Percentiles rank a stretch among this genome's conserved stretches.
Evolutionary conservation across 2,113 vertebrate species (phyloP).

Genomic region (Genyomyrus donnyi): DNA sequence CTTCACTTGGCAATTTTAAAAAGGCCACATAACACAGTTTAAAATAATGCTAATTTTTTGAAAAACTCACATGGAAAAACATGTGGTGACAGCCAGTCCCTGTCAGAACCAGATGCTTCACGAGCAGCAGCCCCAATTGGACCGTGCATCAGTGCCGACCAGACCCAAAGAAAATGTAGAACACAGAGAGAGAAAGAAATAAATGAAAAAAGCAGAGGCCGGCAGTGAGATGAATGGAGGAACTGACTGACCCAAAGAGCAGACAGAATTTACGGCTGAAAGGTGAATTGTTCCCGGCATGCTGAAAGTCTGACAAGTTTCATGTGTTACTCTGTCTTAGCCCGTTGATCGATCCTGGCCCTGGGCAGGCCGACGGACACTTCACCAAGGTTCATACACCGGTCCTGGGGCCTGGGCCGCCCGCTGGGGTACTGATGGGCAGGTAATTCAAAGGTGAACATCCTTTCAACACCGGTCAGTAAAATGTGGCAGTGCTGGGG

Average conservation of each 20-base stretch:
- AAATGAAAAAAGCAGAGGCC: neutral
- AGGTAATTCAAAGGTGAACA: conserved; percentile 15
- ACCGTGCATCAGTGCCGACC: neutral
- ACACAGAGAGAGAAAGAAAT: neutral
- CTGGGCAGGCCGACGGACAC: neutral
- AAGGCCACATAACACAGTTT: neutral
- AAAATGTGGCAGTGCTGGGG: neutral
- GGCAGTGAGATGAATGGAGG: neutral
- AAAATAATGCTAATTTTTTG: neutral
- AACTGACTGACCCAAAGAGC: neutral
- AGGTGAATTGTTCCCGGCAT: neutral
- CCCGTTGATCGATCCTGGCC: neutral
- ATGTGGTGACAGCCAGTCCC: neutral
- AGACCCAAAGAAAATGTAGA: neutral
- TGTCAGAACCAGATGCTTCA: neutral
- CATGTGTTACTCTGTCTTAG: neutral
- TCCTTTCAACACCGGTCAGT: neutral
- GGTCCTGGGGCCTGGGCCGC: neutral
- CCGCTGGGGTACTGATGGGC: neutral
- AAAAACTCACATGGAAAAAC: neutral
- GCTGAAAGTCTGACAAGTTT: conserved; percentile 4
- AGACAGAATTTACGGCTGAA: neutral
- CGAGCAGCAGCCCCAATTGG: too few relatives aligned
- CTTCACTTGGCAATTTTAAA: neutral
- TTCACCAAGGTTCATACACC: neutral